Evolutionary conservation across 2,113 vertebrate species (phyloP), one percentile per base, ranked within the genome.

Genomic region (Puffinus mauretanicus): DNA sequence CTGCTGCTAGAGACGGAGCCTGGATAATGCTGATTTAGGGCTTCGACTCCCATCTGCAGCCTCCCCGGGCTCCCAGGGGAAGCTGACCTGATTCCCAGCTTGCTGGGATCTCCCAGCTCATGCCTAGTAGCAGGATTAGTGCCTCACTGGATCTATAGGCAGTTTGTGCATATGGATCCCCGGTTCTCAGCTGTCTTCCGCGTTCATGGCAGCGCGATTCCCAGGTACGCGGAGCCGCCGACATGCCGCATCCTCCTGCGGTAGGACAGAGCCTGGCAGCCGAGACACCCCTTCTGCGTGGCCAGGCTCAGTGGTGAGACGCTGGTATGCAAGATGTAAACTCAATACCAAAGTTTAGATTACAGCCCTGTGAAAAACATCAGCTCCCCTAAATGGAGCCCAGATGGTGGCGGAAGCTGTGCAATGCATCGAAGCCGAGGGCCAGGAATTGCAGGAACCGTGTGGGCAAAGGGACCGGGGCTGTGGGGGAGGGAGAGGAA

Each of bases 361-460:
- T 95, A 81, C 90, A 92, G 96, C 92, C 95, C 96, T 97, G 95
- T 18, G 94, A 92, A 96, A 96, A 96, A 92, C 94, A 97, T 96
- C 96, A 97, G 90, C 96, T 97, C 94, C 96, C 96, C 96, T 96
- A 96, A 96, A 96, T 96, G 96, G 96, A 96, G 96, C 96, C 96
- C 96, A 97, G 96, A 96, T 96, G 96, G 96, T 81, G 94, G 96
- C 79, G 82, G 95, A 81, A 91, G 86, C 89, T 34, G 60, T 38
- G 69, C 67, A 60, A 73, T 3, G 27, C 65, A 52, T 64, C 16
- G 55, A 14, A 72, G 84, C 60, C 14, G 0, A 19, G 92, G 91
- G 94, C 94, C 89, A 52, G 91, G 94, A 89, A 77, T 79, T 58
- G 89, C 80, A 85, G 84, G 89, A 77, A 52, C 78, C 46, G 13